Evolutionary conservation across 2,888 invertebrate genomes (phyloP), one percentile per base, ranked within the genome.

Genomic region (Physocephala rufipes): DNA sequence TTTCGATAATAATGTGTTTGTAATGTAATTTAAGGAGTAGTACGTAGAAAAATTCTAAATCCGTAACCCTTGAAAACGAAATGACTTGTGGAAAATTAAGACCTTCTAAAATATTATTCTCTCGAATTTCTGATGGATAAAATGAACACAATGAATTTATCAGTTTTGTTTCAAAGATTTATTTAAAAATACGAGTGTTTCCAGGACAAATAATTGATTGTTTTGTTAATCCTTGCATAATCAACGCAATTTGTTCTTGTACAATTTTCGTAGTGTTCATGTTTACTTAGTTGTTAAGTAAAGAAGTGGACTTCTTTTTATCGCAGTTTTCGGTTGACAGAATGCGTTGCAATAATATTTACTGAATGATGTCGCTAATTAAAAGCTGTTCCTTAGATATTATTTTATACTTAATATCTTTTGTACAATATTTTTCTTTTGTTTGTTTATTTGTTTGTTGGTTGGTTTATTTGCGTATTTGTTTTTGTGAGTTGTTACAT

Each of bases 131-230:
- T 36, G 5, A 9, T 7, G 4, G 36, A 36, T 36, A 36, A 36
- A 36, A 36, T 9, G n/a, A 16, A 49, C 49, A 49, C 16, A 16
- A 49, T n/a, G n/a, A 49, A 53, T 24, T 21, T 24, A n/a, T 28
- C 3, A 58, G 19, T 7, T n/a, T 3, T 49, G 13, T 49, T 49
- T 19, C n/a, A 15, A 5, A 28, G 26, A 15, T 67, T 67, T 67
- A 67, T 67, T 67, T 67, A 26, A 67, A 73, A 74, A n/a, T 43
- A 80, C n/a, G n/a, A n/a, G 80, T 80, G 78, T 80, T 70, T 79
- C 78, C 79, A 80, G 77, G 75, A 62, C 5, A 65, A 78, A 75
- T 76, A 70, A 76, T 74, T 79, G 79, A 77, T 78, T 75, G n/a
- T 26, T 64, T 77, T 77, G 9, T 9, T 78, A 80, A 77, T 74